Conservation (phyloP, 92 coral and sea anemone species). For the Epizoanthus stellaris region DNA sequence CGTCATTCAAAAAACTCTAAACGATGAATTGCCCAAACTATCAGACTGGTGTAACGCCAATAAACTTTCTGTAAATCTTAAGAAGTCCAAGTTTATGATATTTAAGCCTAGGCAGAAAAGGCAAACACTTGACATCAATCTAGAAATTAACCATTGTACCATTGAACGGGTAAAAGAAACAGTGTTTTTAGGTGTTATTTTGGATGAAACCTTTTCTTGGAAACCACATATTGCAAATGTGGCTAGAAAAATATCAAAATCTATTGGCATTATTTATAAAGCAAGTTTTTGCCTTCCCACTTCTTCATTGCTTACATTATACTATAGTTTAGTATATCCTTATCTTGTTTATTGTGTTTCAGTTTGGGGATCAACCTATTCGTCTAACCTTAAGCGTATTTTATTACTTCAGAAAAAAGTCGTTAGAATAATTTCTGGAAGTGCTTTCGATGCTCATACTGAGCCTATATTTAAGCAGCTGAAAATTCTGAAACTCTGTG, state of each 20-base stretch:
- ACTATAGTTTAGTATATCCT: constrained; percentile 10
- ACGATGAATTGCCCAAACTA: neutral
- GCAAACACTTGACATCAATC: constrained; percentile 17
- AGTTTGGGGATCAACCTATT: constrained; percentile 18
- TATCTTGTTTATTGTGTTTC: constrained; percentile 9
- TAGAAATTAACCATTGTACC: neutral
- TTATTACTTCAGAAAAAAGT: constrained; percentile 20
- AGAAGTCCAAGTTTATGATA: constrained; percentile 31
- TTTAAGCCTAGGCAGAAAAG: constrained; percentile 39
- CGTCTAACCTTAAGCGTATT: constrained; percentile 12
- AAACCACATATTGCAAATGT: constrained; percentile 20
- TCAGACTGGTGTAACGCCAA: constrained; percentile 2
- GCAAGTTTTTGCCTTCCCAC: constrained; percentile 24
- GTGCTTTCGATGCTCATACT: constrained; percentile 17
- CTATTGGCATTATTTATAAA: constrained; percentile 29
- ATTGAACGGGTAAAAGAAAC: constrained; percentile 19
- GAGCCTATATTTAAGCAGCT: constrained; percentile 32
- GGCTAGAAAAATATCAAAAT: constrained; percentile 31
- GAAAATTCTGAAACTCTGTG: neutral
- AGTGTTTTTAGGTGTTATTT: constrained; percentile 34
- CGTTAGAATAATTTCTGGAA: constrained; percentile 2
- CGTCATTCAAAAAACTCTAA: neutral
- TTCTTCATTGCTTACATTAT: neutral
- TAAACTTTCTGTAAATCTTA: neutral
- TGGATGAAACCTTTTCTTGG: constrained; percentile 38